These are phyloP conservation scores for Drosophila falleni DNA, from an alignment of 2,888 invertebrate genomes.

Conservation along the genomic window DNA sequence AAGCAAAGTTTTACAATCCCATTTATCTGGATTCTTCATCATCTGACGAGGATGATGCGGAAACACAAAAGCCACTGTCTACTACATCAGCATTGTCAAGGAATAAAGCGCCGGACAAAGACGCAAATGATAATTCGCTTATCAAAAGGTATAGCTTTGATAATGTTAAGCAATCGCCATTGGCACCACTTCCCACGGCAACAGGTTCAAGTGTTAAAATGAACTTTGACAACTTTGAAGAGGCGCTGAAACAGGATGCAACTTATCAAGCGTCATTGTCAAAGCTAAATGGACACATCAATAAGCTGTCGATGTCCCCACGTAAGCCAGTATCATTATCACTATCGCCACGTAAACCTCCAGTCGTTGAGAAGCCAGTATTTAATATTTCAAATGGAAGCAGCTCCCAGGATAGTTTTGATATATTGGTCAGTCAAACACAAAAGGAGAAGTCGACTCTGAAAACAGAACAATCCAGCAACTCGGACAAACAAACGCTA, in stretches of 20 bases:
- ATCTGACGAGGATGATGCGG: constrained; percentile 68
- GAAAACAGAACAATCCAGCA: not conserved
- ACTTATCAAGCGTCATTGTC: constrained; percentile 76
- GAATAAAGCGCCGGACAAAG: constrained; percentile 31
- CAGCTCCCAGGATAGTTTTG: constrained; percentile 44
- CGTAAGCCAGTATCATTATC: constrained; percentile 47
- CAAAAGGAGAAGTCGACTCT: not conserved
- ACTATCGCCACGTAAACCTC: constrained; percentile 37
- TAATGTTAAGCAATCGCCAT: constrained; percentile 66
- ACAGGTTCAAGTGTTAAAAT: constrained; percentile 48
- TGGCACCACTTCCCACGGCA: constrained; percentile 53
- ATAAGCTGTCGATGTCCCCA: constrained; percentile 62
- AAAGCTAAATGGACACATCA: constrained; percentile 77
- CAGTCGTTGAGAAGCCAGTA: not conserved
- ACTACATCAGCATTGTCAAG: not conserved
- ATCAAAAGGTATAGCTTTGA: constrained; percentile 71
- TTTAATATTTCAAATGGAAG: constrained; percentile 31
- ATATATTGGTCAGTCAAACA: constrained; percentile 37
- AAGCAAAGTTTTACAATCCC: constrained; percentile 70
- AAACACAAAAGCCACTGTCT: constrained; percentile 13
- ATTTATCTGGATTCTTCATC: constrained; percentile 82
- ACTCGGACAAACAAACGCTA: not conserved
- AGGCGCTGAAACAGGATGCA: constrained; percentile 66
- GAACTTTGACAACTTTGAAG: constrained; percentile 76
- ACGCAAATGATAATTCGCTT: constrained; percentile 39